Evolutionary conservation across 1,140 invertebrate species (phyloP), one percentile per base, ranked within the genome.

Genomic region (Camponotus vicinus): DNA sequence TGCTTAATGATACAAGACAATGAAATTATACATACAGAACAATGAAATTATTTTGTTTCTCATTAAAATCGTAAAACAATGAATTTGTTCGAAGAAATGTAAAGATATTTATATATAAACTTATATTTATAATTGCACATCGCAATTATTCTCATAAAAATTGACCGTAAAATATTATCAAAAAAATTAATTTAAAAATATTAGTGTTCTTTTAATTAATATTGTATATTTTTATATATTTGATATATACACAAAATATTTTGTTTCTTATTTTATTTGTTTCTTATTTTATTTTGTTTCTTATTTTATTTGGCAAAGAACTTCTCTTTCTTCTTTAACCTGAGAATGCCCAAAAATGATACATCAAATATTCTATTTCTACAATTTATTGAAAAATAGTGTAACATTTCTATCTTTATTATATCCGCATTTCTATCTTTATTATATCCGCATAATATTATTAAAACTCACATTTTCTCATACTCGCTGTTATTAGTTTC

Each of bases 381-480:
- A 15, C 49, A 57, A 42, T 40, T 80, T 57, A 40, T 55, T 2
- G 1, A 32, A 55, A 55, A 40, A 32, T 45, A 6, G 15, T 21
- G 32, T 37, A 66, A 37, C 15, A 37, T 57, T 55, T 55, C 2
- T 40, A 34, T 49, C 40, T 45, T 45, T 45, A 45, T 45, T 45
- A 37, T 3, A 27, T 67, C 45, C 6, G 49, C 2, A 37, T 2
- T 55, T 55, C 2, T 40, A 34, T 49, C 40, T 45, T 45, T 45
- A 45, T 45, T 45, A 37, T 3, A 27, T 67, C 45, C 6, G 49
- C 2, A 37, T 2, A 45, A 70, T 1, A 1, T 6, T 18, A 37
- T 6, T 18, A 37, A 67, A 45, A 37, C 2, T 59, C 18, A 64
- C 27, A 13, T 15, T 73, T 83, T 75, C 69, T 73, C 18, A 82